phyloP scores from a whole-genome alignment of 2,113 vertebrate species.

The Nerophis ophidion region DNA sequence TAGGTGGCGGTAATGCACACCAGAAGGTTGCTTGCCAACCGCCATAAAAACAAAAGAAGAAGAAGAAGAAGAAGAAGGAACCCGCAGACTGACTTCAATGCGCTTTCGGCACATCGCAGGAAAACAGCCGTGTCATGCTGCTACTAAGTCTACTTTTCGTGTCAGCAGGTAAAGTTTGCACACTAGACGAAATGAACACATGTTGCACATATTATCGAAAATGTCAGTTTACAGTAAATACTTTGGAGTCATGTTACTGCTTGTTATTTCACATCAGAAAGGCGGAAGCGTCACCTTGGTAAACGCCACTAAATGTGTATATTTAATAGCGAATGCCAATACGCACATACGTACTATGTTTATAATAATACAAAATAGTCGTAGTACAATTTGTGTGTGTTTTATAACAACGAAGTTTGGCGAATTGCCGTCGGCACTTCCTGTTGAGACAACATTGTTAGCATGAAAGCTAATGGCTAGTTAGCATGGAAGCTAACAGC shows the following conservation, averaged over 20 bases:
- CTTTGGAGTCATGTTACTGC: constrained; percentile 6
- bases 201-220: rapidly evolving
- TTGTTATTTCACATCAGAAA: constrained; percentile 25
- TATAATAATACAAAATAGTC: neutral
- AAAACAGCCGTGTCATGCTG: constrained; percentile 55
- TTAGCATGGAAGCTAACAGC: constrained; percentile 3
- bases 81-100: constrained; percentile 36
- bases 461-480: constrained; percentile 8
- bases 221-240: rapidly evolving
- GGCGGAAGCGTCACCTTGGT: constrained; percentile 39
- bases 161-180: constrained; percentile 60
- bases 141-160: constrained; percentile 66
- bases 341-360: neutral
- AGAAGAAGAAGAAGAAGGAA: too few relatives aligned
- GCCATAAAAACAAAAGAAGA: too few relatives aligned
- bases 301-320: neutral
- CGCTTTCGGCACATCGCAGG: rapidly evolving
- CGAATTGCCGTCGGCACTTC: neutral
- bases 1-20: too few relatives aligned
- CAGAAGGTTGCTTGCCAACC: too few relatives aligned
- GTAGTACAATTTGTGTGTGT: neutral
- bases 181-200: rapidly evolving
- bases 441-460: constrained; percentile 15
- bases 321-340: neutral
- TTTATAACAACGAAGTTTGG: too few relatives aligned